Conservation (phyloP, 2,797 vertebrate genomes). For the Neosilurus mollespiculum region DNA sequence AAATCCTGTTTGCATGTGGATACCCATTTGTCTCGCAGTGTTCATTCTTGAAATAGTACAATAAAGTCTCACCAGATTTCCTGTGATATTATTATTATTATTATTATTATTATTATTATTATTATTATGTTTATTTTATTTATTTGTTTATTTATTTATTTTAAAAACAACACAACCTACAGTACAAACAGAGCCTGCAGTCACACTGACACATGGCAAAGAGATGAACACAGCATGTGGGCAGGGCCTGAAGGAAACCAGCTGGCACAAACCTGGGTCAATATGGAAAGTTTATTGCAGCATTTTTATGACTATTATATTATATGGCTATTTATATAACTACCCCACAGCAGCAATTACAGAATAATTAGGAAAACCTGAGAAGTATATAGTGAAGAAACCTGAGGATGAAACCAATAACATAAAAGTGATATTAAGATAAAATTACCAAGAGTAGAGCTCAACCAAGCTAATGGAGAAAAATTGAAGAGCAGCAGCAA, state of each 20-base stretch:
- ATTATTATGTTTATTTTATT: no score
- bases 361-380: neutral
- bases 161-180: neutral
- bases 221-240: slow-evolving; percentile 8
- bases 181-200: slow-evolving; percentile 10
- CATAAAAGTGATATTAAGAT: no score
- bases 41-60: no score
- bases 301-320: slow-evolving; percentile 5
- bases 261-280: slow-evolving; percentile 26
- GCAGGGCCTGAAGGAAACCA: slow-evolving; percentile 25
- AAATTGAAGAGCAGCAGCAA: neutral
- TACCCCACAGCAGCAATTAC: neutral
- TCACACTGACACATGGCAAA: slow-evolving; percentile 3
- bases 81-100: no score
- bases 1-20: no score
- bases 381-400: neutral
- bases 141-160: slow-evolving; percentile 33
- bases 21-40: no score
- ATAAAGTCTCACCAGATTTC: no score
- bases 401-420: neutral
- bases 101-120: no score
- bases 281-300: slow-evolving; percentile 9
- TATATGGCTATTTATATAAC: neutral
- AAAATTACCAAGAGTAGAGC: no score
- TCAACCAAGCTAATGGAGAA: neutral